These are phyloP conservation scores for Fregata magnificens DNA, from an alignment of 2,113 vertebrate species.

Conservation along the genomic window DNA sequence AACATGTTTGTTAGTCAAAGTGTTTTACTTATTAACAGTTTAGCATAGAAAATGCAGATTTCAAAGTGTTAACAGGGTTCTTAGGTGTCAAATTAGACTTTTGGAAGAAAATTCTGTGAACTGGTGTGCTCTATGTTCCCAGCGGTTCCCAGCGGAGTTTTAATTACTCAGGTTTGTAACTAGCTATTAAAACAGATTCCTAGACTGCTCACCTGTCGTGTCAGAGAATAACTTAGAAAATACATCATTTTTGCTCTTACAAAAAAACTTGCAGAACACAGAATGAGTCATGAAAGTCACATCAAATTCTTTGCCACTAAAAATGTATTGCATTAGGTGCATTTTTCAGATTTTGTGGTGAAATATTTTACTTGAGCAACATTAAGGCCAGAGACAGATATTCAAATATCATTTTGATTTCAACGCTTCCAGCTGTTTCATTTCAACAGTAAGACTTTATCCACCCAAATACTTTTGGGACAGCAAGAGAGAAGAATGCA, in stretches of 20 bases:
- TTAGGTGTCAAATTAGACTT: background rate
- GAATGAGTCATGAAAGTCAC: background rate
- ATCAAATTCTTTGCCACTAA: background rate
- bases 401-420: background rate
- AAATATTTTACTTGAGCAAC: background rate
- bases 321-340: background rate
- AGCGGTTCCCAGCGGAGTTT: conserved; percentile 1
- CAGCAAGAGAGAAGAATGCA: background rate
- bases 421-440: background rate
- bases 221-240: background rate
- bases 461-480: background rate
- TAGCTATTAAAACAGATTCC: background rate
- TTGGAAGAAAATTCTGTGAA: conserved; percentile 34
- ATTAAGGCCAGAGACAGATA: background rate
- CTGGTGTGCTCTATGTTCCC: background rate
- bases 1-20: conserved; percentile 29
- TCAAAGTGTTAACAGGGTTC: background rate
- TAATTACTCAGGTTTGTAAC: background rate
- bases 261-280: background rate
- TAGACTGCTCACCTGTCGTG: background rate
- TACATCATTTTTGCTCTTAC: background rate
- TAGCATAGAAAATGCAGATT: conserved; percentile 16
- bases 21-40: conserved; percentile 7
- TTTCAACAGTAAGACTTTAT: background rate
- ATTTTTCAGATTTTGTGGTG: background rate